Percentiles rank a stretch among this genome's conserved stretches.
phyloP scores from a whole-genome alignment of 2,888 invertebrate species.

The Branchellion lobata region DNA sequence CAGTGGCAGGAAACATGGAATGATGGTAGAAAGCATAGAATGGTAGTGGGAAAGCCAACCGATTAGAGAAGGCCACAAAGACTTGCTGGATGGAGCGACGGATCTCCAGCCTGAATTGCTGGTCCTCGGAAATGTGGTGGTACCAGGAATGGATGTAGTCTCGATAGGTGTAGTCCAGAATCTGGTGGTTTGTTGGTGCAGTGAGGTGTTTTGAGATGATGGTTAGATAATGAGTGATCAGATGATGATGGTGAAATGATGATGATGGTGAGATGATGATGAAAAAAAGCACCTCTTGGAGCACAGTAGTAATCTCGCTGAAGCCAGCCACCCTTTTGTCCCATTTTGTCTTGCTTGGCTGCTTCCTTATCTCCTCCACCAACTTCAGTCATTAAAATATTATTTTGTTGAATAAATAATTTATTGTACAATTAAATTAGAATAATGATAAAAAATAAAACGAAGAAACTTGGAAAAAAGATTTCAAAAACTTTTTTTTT shows the following conservation, averaged over 20 bases:
- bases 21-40: no score
- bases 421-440: background rate
- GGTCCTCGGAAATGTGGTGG: constrained; percentile 68
- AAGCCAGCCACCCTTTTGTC: constrained; percentile 76
- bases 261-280: background rate
- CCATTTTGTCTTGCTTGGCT: constrained; percentile 56
- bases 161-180: constrained; percentile 73
- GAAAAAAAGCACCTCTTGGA: constrained; percentile 71
- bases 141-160: constrained; percentile 77
- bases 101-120: constrained; percentile 68
- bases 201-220: no score
- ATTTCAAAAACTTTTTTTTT: background rate
- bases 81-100: constrained; percentile 67
- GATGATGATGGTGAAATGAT: no score
- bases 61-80: constrained; percentile 72
- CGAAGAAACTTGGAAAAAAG: no score
- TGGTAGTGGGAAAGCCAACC: no score
- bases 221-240: no score
- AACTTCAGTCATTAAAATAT: constrained; percentile 51
- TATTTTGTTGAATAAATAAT: background rate
- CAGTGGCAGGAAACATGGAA: no score
- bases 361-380: constrained; percentile 55
- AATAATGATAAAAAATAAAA: no score
- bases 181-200: constrained; percentile 54
- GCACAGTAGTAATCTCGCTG: constrained; percentile 79